Conservation (phyloP, 1,140 invertebrate genomes). For the Neotoxoptera formosana region DNA sequence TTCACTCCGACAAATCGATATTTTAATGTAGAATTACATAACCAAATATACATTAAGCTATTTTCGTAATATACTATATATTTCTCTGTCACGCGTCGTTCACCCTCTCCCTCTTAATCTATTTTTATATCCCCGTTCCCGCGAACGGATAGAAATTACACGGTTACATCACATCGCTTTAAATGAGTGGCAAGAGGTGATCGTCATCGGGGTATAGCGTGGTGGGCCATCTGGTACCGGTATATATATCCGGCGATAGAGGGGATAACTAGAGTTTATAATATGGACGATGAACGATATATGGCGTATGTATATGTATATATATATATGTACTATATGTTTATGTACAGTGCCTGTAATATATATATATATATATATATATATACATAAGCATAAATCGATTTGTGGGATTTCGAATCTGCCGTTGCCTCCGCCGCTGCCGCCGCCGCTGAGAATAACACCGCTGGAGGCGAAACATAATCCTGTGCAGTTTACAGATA, state of each 20-base stretch:
- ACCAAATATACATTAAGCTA: not conserved
- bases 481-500: conserved; percentile 56
- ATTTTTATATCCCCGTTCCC: not conserved
- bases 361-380: not conserved
- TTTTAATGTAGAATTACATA: not conserved
- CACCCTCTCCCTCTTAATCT: not conserved
- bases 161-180: not conserved
- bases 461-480: conserved; percentile 39
- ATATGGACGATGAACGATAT: not conserved
- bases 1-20: not conserved
- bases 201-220: not conserved
- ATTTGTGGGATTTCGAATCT: conserved; percentile 49
- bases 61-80: not conserved
- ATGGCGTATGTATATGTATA: not conserved
- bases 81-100: not conserved
- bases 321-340: not conserved
- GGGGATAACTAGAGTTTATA: conserved; percentile 38
- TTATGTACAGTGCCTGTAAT: not conserved
- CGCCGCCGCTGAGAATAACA: conserved; percentile 3
- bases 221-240: conserved; percentile 20
- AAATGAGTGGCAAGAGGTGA: not conserved
- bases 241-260: not conserved
- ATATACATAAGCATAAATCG: conserved; percentile 27
- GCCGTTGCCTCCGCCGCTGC: not conserved
- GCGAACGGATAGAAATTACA: not conserved